Conservation (phyloP, 2,888 invertebrate species). For the Herminia tarsipennalis region DNA sequence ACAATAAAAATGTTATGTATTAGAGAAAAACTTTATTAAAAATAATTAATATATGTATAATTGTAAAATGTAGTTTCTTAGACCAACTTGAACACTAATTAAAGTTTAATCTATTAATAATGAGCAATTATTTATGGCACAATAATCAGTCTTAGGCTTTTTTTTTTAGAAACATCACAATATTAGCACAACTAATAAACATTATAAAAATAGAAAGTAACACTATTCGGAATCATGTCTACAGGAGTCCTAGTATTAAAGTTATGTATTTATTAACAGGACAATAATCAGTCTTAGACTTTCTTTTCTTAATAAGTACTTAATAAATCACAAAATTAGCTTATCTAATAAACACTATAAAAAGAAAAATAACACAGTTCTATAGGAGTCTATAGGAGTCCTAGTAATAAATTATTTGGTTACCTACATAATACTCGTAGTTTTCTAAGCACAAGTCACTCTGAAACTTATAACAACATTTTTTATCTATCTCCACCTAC, state of each 20-base stretch:
- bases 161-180: not conserved
- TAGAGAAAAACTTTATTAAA: constrained; percentile 1
- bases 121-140: not conserved
- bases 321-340: not conserved
- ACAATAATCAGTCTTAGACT: not conserved
- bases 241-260: too few species aligned
- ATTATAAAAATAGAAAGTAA: not conserved
- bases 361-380: not conserved
- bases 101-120: not conserved
- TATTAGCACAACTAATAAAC: not conserved
- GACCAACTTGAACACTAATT: not conserved
- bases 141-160: not conserved
- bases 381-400: not conserved
- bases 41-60: not conserved
- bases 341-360: not conserved
- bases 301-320: not conserved
- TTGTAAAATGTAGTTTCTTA: too few species aligned
- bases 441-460: too few species aligned
- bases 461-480: too few species aligned
- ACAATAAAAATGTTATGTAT: constrained; percentile 1
- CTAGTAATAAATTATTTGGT: not conserved
- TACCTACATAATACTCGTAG: too few species aligned
- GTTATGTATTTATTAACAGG: too few species aligned
- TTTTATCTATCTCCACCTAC: too few species aligned
- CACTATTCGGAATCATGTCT: too few species aligned